Evolutionary conservation across 2,888 invertebrate genomes (phyloP).

Genomic region (Acronicta aceris): DNA sequence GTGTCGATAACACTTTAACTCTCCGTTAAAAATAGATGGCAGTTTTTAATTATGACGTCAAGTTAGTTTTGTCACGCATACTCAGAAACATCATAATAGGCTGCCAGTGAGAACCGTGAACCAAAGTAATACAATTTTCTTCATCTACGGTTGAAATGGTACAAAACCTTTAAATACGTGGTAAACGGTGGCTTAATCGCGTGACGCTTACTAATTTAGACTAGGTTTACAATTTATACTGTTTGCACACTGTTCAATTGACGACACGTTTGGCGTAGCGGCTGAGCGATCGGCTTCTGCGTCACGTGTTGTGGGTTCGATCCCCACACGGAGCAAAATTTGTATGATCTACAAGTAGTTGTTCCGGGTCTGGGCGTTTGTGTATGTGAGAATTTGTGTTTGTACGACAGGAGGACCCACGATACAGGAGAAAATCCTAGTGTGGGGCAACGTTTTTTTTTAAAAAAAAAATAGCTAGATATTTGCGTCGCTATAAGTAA

Average conservation of each 20-base stretch:
- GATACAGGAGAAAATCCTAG: too few species aligned
- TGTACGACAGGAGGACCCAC: too few species aligned
- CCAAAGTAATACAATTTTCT: slow-evolving; percentile 7
- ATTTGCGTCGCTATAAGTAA: neutral
- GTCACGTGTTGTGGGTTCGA: too few species aligned
- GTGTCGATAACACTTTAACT: slow-evolving; percentile 28
- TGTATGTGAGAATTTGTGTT: too few species aligned
- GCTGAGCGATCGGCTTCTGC: too few species aligned
- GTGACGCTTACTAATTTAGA: slow-evolving; percentile 17
- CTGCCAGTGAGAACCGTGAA: neutral
- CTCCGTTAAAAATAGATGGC: slow-evolving; percentile 10
- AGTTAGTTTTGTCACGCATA: slow-evolving; percentile 9
- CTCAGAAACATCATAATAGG: slow-evolving; percentile 1
- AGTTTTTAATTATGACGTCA: slow-evolving; percentile 8
- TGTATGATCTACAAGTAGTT: too few species aligned
- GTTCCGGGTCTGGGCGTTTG: too few species aligned
- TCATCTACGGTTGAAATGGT: neutral
- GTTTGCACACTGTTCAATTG: neutral
- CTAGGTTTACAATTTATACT: neutral
- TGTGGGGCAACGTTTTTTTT: too few species aligned
- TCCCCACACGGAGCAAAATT: too few species aligned
- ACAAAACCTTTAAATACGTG: slow-evolving; percentile 9
- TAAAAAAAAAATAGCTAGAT: neutral
- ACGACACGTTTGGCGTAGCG: too few species aligned
- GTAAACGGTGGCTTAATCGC: slow-evolving; percentile 16